These are phyloP conservation scores for Mormyrus hasselquistii DNA, from an alignment of 2,797 vertebrate genomes.

Conservation along the genomic window DNA sequence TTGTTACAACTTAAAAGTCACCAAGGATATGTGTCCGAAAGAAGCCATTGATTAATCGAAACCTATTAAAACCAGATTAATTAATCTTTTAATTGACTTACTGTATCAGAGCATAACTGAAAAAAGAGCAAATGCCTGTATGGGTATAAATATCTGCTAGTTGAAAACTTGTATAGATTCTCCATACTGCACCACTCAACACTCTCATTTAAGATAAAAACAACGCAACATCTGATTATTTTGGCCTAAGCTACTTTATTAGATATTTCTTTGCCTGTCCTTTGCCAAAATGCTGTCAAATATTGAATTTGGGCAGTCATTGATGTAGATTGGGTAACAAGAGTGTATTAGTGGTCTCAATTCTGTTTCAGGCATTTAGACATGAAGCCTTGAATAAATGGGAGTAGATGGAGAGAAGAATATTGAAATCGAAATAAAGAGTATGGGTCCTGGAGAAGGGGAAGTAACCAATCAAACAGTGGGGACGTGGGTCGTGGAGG, in stretches of 20 bases:
- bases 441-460: background rate
- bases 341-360: background rate
- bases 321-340: background rate
- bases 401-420: constrained; percentile 12
- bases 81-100: constrained; percentile 56
- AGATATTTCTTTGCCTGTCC: background rate
- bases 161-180: background rate
- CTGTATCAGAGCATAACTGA: constrained; percentile 34
- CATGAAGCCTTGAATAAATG: background rate
- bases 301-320: background rate
- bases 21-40: constrained; percentile 44
- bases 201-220: background rate
- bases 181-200: background rate
- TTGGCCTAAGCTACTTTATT: background rate
- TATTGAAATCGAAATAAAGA: constrained; percentile 23
- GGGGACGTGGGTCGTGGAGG: background rate
- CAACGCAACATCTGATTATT: background rate
- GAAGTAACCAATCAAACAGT: background rate
- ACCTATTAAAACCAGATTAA: constrained; percentile 56
- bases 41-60: constrained; percentile 55
- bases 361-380: background rate
- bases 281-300: background rate
- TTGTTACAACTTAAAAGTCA: constrained; percentile 61
- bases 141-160: background rate
- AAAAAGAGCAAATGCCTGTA: constrained; percentile 18